Evolutionary conservation across 2,113 vertebrate species (phyloP).

Genomic region (Cyprinodon variegatus): DNA sequence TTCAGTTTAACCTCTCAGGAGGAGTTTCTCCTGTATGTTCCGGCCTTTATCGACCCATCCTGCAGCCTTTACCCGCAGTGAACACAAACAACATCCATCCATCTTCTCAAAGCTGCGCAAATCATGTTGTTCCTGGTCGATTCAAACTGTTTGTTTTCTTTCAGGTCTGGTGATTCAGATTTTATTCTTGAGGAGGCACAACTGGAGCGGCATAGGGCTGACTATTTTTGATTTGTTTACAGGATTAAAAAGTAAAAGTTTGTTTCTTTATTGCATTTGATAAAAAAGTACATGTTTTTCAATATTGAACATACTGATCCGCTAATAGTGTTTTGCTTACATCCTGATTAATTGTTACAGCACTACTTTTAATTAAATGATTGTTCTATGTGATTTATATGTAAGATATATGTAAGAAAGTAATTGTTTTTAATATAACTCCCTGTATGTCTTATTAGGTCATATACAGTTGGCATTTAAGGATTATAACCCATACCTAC

Average conservation of each 20-base stretch:
- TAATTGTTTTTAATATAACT: no score
- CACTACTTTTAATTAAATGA: neutral
- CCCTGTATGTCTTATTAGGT: no score
- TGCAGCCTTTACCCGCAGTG: constrained; percentile 8
- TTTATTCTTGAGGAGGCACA: no score
- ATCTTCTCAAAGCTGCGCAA: no score
- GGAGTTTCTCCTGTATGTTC: constrained; percentile 22
- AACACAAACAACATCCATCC: neutral
- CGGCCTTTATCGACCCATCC: constrained; percentile 11
- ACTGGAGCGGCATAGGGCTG: neutral
- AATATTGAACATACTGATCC: neutral
- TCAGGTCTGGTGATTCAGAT: no score
- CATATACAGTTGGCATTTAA: no score
- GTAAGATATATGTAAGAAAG: no score
- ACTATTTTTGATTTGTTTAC: neutral
- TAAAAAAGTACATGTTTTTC: neutral
- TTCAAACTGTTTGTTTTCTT: no score
- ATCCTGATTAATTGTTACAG: no score
- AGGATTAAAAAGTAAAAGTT: neutral
- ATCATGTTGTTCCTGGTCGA: no score
- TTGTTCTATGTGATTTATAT: neutral
- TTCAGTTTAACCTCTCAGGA: constrained; percentile 6
- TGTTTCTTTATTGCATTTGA: neutral
- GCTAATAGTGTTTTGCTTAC: no score
- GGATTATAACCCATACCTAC: no score